Conservation (phyloP, 2,113 vertebrate genomes). For the Callopanchax toddi region DNA sequence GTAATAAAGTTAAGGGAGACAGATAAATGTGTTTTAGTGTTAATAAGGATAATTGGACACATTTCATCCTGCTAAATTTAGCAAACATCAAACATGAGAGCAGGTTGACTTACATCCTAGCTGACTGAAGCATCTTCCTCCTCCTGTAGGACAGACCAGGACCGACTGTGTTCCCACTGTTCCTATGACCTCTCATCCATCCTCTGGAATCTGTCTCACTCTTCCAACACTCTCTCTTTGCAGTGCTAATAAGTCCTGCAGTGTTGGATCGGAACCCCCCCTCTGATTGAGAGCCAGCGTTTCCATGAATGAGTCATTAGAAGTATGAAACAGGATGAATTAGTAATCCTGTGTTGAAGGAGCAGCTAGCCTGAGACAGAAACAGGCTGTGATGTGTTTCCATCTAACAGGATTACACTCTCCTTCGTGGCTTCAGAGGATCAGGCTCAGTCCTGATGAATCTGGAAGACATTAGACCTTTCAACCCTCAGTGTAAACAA, state of each 20-base stretch:
- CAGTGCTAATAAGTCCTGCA: slow-evolving; percentile 79
- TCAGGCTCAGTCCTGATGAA: too few species aligned
- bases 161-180: slow-evolving; percentile 25
- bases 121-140: slow-evolving; percentile 21
- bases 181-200: slow-evolving; percentile 73
- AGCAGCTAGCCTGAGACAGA: slow-evolving; percentile 27
- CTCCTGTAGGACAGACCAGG: slow-evolving; percentile 25
- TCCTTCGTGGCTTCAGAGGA: slow-evolving; percentile 14
- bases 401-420: slow-evolving; percentile 60
- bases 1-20: too few species aligned
- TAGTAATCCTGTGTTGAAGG: slow-evolving; percentile 67
- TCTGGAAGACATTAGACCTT: too few species aligned
- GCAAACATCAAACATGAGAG: too few species aligned
- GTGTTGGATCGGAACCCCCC: slow-evolving; percentile 73
- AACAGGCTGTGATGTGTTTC: slow-evolving; percentile 30
- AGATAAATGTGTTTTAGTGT: too few species aligned
- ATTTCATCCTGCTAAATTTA: too few species aligned
- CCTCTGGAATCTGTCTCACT: slow-evolving; percentile 48
- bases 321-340: slow-evolving; percentile 81
- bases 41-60: too few species aligned
- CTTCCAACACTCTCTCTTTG: slow-evolving; percentile 72
- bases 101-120: too few species aligned
- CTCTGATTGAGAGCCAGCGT: slow-evolving; percentile 72
- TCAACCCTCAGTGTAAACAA: too few species aligned
- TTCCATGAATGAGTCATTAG: slow-evolving; percentile 80